These are phyloP conservation scores for Sebastes diaconus DNA, from an alignment of 2,797 vertebrate species.

Conservation along the genomic window DNA sequence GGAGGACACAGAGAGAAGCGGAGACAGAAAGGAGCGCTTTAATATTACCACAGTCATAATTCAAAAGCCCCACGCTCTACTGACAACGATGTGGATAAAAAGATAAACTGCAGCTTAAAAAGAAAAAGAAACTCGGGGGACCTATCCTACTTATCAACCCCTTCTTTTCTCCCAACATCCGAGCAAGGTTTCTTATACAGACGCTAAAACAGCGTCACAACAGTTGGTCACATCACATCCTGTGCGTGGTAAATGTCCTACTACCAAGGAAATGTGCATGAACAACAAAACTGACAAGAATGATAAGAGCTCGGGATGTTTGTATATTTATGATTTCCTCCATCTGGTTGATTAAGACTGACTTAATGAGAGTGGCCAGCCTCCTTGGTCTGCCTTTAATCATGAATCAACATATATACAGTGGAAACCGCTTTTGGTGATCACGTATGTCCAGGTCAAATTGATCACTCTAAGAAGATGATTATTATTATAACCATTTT, in stretches of 20 bases:
- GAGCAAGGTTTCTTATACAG: background rate
- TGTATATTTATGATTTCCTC: background rate
- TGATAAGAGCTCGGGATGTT: background rate
- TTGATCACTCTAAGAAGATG: too few species aligned
- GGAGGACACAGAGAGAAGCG: background rate
- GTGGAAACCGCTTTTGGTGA: too few species aligned
- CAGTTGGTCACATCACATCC: conserved; percentile 2
- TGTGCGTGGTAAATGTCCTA: background rate
- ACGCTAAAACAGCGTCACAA: conserved; percentile 11
- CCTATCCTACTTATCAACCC: conserved; percentile 37
- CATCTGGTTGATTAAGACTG: background rate
- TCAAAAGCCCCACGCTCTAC: background rate
- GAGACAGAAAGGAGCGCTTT: background rate
- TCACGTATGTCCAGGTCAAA: too few species aligned
- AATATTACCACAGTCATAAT: conserved; percentile 5
- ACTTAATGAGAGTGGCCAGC: background rate
- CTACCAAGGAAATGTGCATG: background rate
- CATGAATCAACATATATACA: background rate
- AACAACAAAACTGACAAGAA: background rate
- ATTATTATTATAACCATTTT: too few species aligned
- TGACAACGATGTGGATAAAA: background rate
- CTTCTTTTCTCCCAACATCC: background rate
- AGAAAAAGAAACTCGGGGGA: conserved; percentile 22
- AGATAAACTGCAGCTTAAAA: conserved; percentile 2
- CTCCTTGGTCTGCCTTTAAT: background rate